These are phyloP conservation scores for Galagoides demidoff DNA, from an alignment of 2,797 vertebrate species.

Conservation along the genomic window DNA sequence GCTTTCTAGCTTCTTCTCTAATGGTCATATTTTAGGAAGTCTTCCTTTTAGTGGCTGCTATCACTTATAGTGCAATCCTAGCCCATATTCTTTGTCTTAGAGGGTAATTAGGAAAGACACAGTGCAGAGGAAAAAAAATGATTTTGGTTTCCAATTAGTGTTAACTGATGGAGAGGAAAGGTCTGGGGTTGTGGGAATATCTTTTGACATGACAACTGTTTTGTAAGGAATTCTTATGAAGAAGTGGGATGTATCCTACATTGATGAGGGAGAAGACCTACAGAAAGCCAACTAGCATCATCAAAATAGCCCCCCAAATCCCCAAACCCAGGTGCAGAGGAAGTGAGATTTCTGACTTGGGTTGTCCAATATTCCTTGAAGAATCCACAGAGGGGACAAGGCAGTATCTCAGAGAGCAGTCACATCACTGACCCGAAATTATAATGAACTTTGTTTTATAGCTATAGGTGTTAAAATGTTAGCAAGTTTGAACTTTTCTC, in stretches of 20 bases:
- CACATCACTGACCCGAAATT: neutral
- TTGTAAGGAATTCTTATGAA: neutral
- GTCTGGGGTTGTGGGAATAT: neutral
- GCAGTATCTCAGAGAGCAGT: neutral
- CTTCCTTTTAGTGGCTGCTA: neutral
- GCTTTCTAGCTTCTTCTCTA: neutral
- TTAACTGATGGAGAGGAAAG: neutral
- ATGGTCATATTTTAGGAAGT: neutral
- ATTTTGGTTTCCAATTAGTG: neutral
- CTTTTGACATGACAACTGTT: neutral
- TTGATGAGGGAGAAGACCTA: neutral
- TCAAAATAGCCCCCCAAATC: neutral
- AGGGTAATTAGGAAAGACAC: neutral
- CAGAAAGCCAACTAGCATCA: neutral
- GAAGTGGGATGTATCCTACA: neutral
- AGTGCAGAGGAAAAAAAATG: neutral
- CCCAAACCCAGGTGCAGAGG: neutral
- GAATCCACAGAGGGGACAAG: neutral
- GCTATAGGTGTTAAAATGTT: neutral
- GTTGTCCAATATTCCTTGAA: neutral
- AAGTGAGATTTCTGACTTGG: neutral
- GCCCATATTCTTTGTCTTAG: neutral
- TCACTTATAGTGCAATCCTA: neutral
- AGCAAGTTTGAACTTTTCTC: neutral
- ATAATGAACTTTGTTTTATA: neutral